phyloP scores from a whole-genome alignment of 2,113 vertebrate species.

The Cryptomyrus ogoouensis region DNA sequence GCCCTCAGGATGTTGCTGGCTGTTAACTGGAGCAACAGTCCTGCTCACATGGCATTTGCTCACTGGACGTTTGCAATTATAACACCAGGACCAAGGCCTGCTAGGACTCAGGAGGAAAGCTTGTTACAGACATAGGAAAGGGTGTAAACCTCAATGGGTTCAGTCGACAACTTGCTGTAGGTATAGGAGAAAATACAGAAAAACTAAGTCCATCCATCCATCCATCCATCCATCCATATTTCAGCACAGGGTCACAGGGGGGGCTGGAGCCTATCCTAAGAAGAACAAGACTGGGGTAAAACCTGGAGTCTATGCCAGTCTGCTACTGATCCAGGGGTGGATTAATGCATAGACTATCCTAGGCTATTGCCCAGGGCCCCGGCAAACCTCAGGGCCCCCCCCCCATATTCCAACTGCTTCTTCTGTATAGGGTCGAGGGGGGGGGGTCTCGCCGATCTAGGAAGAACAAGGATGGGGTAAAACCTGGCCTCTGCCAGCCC shows the following conservation, averaged over 20 bases:
- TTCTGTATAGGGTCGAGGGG: too few relatives aligned
- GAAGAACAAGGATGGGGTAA: not conserved
- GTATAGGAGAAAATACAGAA: not conserved
- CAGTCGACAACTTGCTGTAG: not conserved
- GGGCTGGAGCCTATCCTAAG: too few relatives aligned
- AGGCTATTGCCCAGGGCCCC: not conserved
- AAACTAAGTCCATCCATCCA: not conserved
- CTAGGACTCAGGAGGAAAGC: not conserved
- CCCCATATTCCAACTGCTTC: too few relatives aligned
- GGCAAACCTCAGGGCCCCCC: too few relatives aligned
- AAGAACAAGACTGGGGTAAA: too few relatives aligned
- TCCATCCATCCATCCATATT: too few relatives aligned
- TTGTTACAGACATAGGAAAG: not conserved
- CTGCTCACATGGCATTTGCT: not conserved
- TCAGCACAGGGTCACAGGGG: too few relatives aligned
- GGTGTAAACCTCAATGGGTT: not conserved
- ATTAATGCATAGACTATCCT: not conserved
- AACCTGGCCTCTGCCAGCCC: not conserved
- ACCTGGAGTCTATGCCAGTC: not conserved
- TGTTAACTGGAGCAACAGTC: not conserved
- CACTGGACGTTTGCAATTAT: not conserved
- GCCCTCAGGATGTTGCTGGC: not conserved
- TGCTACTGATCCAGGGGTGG: not conserved
- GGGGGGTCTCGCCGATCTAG: not conserved
- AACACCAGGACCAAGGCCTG: not conserved